A percentile compares a stretch with the other conserved stretches of the same genome.
phyloP scores from a whole-genome alignment of 2,113 vertebrate genomes.

The Trachemys scripta region DNA sequence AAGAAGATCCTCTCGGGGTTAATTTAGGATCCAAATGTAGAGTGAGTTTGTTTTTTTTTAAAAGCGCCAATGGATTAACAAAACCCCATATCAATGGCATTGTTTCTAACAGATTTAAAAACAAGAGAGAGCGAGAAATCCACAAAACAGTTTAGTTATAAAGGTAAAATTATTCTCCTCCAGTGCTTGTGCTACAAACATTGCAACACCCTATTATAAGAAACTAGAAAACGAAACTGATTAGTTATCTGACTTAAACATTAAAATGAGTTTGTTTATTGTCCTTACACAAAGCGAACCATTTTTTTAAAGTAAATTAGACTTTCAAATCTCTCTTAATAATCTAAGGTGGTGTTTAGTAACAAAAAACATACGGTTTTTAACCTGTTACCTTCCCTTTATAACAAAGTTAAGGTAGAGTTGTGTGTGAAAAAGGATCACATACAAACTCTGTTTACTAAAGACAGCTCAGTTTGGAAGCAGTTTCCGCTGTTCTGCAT shows the following conservation, averaged over 20 bases:
- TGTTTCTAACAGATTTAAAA: not conserved
- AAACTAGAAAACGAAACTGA: not conserved
- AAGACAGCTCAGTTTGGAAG: not conserved
- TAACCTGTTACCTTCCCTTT: not conserved
- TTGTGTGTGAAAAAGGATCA: not conserved
- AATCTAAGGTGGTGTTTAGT: not conserved
- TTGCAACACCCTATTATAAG: fast-evolving
- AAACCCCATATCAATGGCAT: not conserved
- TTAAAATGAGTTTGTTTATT: not conserved
- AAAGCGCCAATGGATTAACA: not conserved
- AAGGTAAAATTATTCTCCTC: not conserved
- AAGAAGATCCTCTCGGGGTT: not conserved
- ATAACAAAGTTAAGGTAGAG: fast-evolving
- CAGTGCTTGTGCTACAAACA: not conserved
- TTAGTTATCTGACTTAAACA: not conserved
- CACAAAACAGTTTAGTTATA: not conserved
- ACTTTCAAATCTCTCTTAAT: not conserved
- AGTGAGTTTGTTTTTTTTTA: not conserved
- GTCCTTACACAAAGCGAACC: not conserved
- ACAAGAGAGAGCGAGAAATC: not conserved
- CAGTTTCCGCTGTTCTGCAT: not conserved
- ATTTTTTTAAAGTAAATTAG: not conserved
- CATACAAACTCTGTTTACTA: not conserved
- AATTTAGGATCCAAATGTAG: not conserved
- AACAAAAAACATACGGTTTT: not conserved